These are phyloP conservation scores for Macquaria australasica DNA, from an alignment of 2,113 vertebrate species.

Conservation along the genomic window DNA sequence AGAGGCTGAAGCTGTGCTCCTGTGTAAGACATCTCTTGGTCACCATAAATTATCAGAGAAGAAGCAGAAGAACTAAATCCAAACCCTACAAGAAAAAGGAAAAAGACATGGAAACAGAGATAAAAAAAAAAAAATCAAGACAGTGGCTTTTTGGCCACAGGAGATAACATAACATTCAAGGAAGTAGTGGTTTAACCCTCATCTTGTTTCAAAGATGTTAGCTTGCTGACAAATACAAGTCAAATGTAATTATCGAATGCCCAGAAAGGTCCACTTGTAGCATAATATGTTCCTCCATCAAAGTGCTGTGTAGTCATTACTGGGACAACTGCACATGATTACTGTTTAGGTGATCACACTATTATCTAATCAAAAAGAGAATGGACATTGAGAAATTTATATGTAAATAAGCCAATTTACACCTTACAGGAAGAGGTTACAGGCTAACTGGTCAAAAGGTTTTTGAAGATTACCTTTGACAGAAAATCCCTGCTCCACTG, in stretches of 20 bases:
- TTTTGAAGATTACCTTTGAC: slow-evolving; percentile 45
- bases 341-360: background rate
- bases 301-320: background rate
- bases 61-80: background rate
- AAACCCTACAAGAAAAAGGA: too few relatives aligned
- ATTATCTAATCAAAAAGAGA: slow-evolving; percentile 23
- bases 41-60: background rate
- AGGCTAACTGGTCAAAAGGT: background rate
- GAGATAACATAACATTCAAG: background rate
- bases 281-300: background rate
- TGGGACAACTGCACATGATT: slow-evolving; percentile 4
- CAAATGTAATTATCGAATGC: background rate
- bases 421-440: slow-evolving; percentile 29
- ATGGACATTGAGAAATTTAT: background rate
- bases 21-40: background rate
- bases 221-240: background rate
- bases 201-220: background rate
- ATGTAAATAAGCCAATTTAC: slow-evolving; percentile 53
- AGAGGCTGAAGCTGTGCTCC: too few relatives aligned
- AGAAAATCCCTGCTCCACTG: background rate
- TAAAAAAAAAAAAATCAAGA: background rate
- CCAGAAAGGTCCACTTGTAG: background rate
- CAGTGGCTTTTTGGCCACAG: background rate
- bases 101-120: background rate
- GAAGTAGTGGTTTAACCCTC: background rate